Evolutionary conservation across 2,888 invertebrate genomes (phyloP).

Genomic region (Dorcus hopei): DNA sequence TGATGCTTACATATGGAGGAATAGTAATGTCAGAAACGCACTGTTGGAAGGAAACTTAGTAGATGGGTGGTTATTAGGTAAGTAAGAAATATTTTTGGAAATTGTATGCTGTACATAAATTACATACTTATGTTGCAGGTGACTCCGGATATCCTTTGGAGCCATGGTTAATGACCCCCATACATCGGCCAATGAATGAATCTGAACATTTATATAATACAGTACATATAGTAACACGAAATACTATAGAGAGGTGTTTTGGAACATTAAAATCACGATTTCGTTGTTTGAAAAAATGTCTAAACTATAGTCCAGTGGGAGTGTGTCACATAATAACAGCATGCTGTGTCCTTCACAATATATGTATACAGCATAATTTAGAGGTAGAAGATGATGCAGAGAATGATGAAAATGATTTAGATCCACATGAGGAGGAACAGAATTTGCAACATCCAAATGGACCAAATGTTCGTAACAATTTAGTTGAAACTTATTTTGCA

Average conservation of each 20-base stretch:
- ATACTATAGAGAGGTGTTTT: conserved; percentile 9
- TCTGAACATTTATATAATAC: conserved; percentile 20
- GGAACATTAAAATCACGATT: conserved; percentile 15
- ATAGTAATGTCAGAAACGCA: background rate
- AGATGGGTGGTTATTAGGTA: conserved; percentile 1
- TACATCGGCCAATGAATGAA: background rate
- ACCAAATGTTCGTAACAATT: no score
- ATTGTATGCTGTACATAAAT: no score
- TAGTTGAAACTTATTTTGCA: no score
- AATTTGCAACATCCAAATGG: no score
- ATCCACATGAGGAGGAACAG: no score
- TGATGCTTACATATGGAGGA: conserved; percentile 16
- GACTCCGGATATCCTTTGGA: conserved; percentile 16
- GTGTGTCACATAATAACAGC: conserved; percentile 15
- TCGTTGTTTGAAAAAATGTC: conserved; percentile 6
- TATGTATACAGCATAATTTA: conserved; percentile 3
- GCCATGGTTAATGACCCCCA: conserved; percentile 18
- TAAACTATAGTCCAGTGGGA: conserved; percentile 6
- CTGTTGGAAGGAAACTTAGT: background rate
- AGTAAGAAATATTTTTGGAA: no score
- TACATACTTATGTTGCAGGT: no score
- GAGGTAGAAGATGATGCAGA: no score
- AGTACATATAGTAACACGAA: conserved; percentile 9
- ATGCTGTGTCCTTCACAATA: conserved; percentile 19
- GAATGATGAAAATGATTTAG: no score